A percentile compares a stretch with the other conserved stretches of the same genome.
phyloP scores from a whole-genome alignment of 2,113 vertebrate genomes.

The Etheostoma spectabile region DNA sequence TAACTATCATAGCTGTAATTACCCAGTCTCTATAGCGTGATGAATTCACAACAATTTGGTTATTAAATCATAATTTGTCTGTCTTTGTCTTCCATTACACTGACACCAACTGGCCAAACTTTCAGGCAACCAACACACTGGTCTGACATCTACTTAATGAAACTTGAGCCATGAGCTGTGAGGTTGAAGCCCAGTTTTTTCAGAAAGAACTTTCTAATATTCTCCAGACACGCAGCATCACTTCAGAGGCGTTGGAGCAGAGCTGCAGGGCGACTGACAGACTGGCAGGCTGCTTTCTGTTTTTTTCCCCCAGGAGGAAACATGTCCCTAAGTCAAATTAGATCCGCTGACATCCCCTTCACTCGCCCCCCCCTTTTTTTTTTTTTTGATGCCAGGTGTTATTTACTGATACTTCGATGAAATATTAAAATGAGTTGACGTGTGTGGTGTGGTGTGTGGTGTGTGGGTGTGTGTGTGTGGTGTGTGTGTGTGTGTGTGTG shows the following conservation, averaged over 20 bases:
- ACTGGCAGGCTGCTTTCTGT: slow-evolving; percentile 39
- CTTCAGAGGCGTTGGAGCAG: slow-evolving; percentile 19
- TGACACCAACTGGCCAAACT: neutral
- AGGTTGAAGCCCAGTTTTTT: neutral
- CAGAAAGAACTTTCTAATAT: slow-evolving; percentile 21
- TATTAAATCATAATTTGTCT: neutral
- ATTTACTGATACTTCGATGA: too few relatives aligned
- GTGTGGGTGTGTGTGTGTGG: too few relatives aligned
- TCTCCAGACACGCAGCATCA: slow-evolving; percentile 10
- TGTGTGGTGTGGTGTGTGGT: too few relatives aligned
- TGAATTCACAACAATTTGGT: too few relatives aligned
- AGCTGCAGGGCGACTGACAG: slow-evolving; percentile 32
- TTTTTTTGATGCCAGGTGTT: too few relatives aligned
- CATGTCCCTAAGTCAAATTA: slow-evolving; percentile 56
- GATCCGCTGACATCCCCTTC: slow-evolving; percentile 48
- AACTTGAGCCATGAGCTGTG: neutral
- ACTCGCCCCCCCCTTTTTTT: neutral
- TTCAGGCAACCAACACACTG: neutral
- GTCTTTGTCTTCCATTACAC: neutral
- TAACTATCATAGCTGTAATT: too few relatives aligned
- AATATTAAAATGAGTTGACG: too few relatives aligned
- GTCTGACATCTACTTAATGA: neutral
- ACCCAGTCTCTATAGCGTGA: too few relatives aligned
- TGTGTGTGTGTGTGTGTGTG: too few relatives aligned
- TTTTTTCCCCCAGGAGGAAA: slow-evolving; percentile 34